A percentile compares a stretch with the other conserved stretches of the same genome.
Conservation (phyloP, 2,797 vertebrate species). For the Alosa sapidissima region DNA sequence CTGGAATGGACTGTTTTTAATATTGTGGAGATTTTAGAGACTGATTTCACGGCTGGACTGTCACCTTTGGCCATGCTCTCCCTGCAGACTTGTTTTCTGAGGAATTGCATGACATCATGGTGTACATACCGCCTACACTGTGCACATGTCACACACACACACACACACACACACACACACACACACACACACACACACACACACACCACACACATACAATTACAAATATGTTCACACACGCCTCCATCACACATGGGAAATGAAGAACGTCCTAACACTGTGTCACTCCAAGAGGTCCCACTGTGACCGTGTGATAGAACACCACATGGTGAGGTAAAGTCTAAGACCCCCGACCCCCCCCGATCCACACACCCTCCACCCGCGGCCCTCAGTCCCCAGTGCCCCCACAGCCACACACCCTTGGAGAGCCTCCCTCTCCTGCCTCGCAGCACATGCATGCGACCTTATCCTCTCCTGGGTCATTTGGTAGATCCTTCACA, state of each 20-base stretch:
- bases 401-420: not conserved
- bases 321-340: slow-evolving; percentile 9
- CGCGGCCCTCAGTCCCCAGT: not conserved
- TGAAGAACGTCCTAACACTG: slow-evolving; percentile 41
- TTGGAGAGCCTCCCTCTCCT: too few relatives aligned
- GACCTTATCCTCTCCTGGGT: not conserved
- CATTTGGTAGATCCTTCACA: not conserved
- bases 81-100: slow-evolving; percentile 26
- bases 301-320: not conserved
- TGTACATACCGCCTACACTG: slow-evolving; percentile 31
- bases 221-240: slow-evolving; percentile 27
- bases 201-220: not conserved
- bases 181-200: not conserved
- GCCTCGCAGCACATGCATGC: not conserved
- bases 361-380: not conserved
- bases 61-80: slow-evolving; percentile 22
- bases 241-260: slow-evolving; percentile 45
- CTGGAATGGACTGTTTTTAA: slow-evolving; percentile 38
- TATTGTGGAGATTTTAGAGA: slow-evolving; percentile 23
- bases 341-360: not conserved
- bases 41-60: not conserved
- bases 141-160: not conserved
- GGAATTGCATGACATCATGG: slow-evolving; percentile 34
- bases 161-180: slow-evolving; percentile 13
- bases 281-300: not conserved